Conservation (phyloP, 2,797 vertebrate genomes). For the Neoniphon sammara region DNA sequence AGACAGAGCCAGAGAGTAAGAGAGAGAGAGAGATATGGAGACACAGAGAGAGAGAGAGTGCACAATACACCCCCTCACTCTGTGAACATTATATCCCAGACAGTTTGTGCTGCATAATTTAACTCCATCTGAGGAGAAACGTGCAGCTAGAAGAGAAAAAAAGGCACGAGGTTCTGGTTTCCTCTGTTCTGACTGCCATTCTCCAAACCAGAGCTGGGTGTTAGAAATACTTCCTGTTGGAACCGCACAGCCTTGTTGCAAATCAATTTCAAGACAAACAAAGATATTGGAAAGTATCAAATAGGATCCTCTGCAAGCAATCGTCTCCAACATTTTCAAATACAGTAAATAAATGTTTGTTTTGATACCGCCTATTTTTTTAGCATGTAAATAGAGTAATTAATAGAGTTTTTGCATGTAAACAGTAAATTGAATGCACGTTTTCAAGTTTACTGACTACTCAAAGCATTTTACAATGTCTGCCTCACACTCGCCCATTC, state of each 20-base stretch:
- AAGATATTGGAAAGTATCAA: not conserved
- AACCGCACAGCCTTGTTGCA: conserved; percentile 24
- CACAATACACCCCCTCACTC: conserved; percentile 55
- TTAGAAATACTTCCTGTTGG: conserved; percentile 50
- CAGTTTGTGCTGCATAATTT: conserved; percentile 82
- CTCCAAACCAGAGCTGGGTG: conserved; percentile 39
- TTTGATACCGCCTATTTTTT: too few relatives aligned
- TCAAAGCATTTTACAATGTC: too few relatives aligned
- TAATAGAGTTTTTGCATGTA: too few relatives aligned
- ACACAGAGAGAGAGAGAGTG: conserved; percentile 21
- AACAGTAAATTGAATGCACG: too few relatives aligned
- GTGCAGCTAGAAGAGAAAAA: conserved; percentile 40
- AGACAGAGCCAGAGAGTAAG: not conserved
- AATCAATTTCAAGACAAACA: conserved; percentile 25
- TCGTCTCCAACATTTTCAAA: too few relatives aligned
- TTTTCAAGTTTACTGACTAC: too few relatives aligned
- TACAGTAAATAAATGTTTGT: too few relatives aligned
- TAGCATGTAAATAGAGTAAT: too few relatives aligned
- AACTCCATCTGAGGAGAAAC: conserved; percentile 77
- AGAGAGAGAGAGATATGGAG: conserved; percentile 14
- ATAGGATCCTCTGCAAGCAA: not conserved
- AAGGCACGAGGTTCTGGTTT: conserved; percentile 55
- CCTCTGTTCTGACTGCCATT: conserved; percentile 51
- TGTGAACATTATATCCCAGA: conserved; percentile 73
- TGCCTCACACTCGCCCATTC: too few relatives aligned